Evolutionary conservation across 1,140 invertebrate genomes (phyloP).

Genomic region (Scaptomyza pallida): DNA sequence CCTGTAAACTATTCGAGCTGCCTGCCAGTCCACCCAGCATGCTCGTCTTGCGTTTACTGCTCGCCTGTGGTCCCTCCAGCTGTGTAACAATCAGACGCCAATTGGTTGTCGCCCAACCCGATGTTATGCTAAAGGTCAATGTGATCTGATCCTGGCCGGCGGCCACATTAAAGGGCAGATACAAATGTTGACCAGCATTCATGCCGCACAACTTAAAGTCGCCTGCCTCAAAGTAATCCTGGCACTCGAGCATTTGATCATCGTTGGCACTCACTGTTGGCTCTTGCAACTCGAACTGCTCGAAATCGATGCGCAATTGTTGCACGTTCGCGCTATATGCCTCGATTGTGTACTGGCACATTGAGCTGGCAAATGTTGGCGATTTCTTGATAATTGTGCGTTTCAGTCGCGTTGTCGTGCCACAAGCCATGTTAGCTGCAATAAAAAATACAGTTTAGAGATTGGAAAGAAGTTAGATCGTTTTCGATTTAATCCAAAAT

Average conservation of each 20-base stretch:
- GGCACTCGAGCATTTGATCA: slow-evolving; percentile 81
- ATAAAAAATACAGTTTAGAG: too few relatives aligned
- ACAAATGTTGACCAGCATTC: slow-evolving; percentile 90
- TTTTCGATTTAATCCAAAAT: too few relatives aligned
- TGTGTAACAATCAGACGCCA: slow-evolving; percentile 88
- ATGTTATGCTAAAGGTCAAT: slow-evolving; percentile 57
- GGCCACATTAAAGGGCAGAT: slow-evolving; percentile 74
- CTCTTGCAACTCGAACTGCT: slow-evolving; percentile 89
- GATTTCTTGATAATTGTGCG: slow-evolving; percentile 66
- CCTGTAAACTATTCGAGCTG: slow-evolving; percentile 63
- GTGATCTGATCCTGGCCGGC: slow-evolving; percentile 61
- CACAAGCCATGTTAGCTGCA: slow-evolving; percentile 66
- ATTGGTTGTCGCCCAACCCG: slow-evolving; percentile 64
- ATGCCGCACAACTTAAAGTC: slow-evolving; percentile 88
- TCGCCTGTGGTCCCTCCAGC: slow-evolving; percentile 84
- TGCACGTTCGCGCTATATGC: slow-evolving; percentile 85
- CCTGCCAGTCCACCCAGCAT: slow-evolving; percentile 16
- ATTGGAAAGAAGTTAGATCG: too few relatives aligned
- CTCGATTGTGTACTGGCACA: slow-evolving; percentile 71
- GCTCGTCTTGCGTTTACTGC: slow-evolving; percentile 40
- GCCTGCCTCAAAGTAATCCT: slow-evolving; percentile 86
- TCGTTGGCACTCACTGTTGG: slow-evolving; percentile 81
- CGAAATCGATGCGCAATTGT: slow-evolving; percentile 90
- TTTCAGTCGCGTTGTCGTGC: slow-evolving; percentile 53
- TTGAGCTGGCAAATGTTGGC: slow-evolving; percentile 27